phyloP scores from a whole-genome alignment of 2,888 invertebrate genomes.

The Phaonia tiefii region DNA sequence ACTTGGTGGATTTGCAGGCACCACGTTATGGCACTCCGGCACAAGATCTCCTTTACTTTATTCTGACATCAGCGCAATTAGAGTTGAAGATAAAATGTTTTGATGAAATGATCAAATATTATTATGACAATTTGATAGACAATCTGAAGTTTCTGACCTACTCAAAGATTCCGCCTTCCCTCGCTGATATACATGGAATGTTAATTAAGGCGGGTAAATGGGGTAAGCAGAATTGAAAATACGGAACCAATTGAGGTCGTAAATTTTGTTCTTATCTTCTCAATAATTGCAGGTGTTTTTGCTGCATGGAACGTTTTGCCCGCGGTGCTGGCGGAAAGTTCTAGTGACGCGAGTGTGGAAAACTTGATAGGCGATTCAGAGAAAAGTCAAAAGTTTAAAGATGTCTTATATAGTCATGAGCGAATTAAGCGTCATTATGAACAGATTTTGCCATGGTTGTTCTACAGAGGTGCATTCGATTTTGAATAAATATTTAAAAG shows the following conservation, averaged over 20 bases:
- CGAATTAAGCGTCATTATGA: constrained; percentile 74
- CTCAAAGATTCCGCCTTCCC: constrained; percentile 68
- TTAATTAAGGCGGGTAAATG: constrained; percentile 69
- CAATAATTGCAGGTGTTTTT: constrained; percentile 70
- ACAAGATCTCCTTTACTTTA: constrained; percentile 72
- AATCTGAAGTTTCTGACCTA: constrained; percentile 72
- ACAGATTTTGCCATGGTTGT: constrained; percentile 75
- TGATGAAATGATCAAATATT: constrained; percentile 74
- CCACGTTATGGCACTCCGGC: constrained; percentile 71
- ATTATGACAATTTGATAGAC: constrained; percentile 72
- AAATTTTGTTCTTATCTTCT: constrained; percentile 66
- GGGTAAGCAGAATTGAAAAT: constrained; percentile 67
- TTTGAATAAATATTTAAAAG: constrained; percentile 12
- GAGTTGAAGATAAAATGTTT: constrained; percentile 72
- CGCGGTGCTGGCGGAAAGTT: constrained; percentile 73
- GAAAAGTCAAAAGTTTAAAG: constrained; percentile 71
- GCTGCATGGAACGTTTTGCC: constrained; percentile 72
- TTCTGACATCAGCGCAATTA: constrained; percentile 72
- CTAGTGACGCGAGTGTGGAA: constrained; percentile 71
- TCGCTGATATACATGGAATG: constrained; percentile 69
- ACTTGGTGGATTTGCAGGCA: constrained; percentile 74
- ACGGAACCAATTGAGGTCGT: constrained; percentile 71
- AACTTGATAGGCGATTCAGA: constrained; percentile 72
- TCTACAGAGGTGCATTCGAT: constrained; percentile 72
- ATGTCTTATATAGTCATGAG: constrained; percentile 72